These are phyloP conservation scores for Dipodomys spectabilis DNA, from an alignment of 2,113 vertebrate genomes.

Conservation along the genomic window DNA sequence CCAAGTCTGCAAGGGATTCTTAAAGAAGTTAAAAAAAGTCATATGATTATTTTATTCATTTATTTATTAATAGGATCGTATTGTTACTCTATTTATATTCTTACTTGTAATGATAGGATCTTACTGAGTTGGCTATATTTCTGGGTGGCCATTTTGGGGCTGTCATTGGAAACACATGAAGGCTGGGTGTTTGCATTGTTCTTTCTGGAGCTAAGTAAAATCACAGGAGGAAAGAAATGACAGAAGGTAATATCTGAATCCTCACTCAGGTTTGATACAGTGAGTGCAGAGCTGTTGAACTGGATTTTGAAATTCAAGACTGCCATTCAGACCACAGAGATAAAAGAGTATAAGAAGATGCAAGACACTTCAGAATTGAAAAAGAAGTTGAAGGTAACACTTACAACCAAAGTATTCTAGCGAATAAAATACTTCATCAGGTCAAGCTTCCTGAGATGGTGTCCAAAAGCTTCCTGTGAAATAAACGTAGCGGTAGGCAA, in stretches of 20 bases:
- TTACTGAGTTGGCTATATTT: not conserved
- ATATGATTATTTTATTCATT: not conserved
- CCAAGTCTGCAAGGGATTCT: not conserved
- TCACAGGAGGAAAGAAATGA: not conserved
- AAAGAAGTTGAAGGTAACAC: slow-evolving; percentile 92
- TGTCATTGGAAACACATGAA: not conserved
- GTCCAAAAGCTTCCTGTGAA: slow-evolving; percentile 58
- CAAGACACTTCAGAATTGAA: slow-evolving; percentile 88
- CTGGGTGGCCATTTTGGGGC: not conserved
- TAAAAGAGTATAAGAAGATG: slow-evolving; percentile 88
- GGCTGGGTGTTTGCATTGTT: not conserved
- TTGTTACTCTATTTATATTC: not conserved
- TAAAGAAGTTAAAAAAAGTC: not conserved
- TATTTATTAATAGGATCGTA: not conserved
- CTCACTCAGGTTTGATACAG: slow-evolving; percentile 90
- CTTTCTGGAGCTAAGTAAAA: slow-evolving; percentile 37
- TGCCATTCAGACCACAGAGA: slow-evolving; percentile 87
- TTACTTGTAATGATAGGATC: not conserved
- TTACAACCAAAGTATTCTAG: slow-evolving; percentile 74
- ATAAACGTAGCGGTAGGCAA: slow-evolving; percentile 59
- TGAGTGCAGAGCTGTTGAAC: slow-evolving; percentile 88
- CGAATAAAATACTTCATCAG: slow-evolving; percentile 74
- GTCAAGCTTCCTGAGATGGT: slow-evolving; percentile 51
- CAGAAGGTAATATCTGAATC: slow-evolving; percentile 68
- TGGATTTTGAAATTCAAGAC: slow-evolving; percentile 91